These are phyloP conservation scores for Coptotermes formosanus DNA, from an alignment of 1,140 invertebrate species.

Conservation along the genomic window DNA sequence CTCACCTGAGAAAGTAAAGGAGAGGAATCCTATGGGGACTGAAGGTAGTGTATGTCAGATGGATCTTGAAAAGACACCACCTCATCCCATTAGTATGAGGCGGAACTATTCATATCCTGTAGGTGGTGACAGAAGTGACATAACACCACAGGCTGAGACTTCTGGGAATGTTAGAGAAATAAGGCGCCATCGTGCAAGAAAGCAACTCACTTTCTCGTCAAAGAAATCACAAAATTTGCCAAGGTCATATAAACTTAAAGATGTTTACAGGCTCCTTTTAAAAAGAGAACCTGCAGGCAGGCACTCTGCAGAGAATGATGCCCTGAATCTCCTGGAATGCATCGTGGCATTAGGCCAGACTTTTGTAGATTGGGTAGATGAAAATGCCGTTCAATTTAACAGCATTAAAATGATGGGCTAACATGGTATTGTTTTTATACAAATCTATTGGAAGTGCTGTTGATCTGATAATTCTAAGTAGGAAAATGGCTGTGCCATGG, in stretches of 20 bases:
- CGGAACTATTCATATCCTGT: background rate
- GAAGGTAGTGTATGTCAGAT: background rate
- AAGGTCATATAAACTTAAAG: conserved; percentile 51
- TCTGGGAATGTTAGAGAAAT: background rate
- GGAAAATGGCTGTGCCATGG: too few species aligned
- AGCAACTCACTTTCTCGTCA: conserved; percentile 34
- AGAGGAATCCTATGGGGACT: too few species aligned
- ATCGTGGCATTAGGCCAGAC: conserved; percentile 50
- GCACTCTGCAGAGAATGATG: conserved; percentile 63
- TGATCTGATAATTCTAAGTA: too few species aligned
- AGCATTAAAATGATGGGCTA: background rate
- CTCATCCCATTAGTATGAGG: background rate
- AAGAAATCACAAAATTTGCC: conserved; percentile 35
- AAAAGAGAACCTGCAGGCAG: conserved; percentile 45
- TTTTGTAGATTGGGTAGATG: conserved; percentile 58
- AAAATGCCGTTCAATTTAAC: conserved; percentile 44
- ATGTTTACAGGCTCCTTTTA: conserved; percentile 54
- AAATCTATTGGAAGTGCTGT: too few species aligned
- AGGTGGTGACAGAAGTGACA: background rate
- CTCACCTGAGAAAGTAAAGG: background rate
- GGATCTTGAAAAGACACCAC: background rate
- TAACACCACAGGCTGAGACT: background rate
- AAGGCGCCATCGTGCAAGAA: conserved; percentile 33
- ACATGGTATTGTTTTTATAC: too few species aligned
- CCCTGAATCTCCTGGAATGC: conserved; percentile 55